These are phyloP conservation scores for Drosophila merina DNA, from an alignment of 2,888 invertebrate genomes.

Conservation along the genomic window DNA sequence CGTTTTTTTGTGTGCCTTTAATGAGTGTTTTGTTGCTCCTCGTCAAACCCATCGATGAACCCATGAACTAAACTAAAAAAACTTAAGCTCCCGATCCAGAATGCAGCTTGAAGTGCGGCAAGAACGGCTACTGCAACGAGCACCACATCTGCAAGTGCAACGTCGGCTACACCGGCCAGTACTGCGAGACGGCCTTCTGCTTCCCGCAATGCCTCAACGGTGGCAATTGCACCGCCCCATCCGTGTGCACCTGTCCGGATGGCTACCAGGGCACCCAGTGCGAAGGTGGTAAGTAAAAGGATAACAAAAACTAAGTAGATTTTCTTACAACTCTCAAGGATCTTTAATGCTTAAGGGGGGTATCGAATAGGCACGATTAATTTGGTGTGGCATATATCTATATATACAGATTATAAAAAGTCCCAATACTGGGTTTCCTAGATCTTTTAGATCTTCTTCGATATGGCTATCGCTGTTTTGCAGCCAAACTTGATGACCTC, in stretches of 20 bases:
- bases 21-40: slow-evolving; percentile 9
- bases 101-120: slow-evolving; percentile 93
- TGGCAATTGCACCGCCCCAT: slow-evolving; percentile 95
- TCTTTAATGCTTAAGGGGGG: slow-evolving; percentile 28
- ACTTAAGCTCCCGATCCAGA: slow-evolving; percentile 92
- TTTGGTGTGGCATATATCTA: slow-evolving; percentile 9
- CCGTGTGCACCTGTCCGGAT: slow-evolving; percentile 93
- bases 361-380: slow-evolving; percentile 3
- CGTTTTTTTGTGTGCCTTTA: slow-evolving; percentile 13
- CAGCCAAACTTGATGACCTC: slow-evolving; percentile 96
- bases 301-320: not conserved
- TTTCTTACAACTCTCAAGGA: slow-evolving; percentile 7
- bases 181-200: slow-evolving; percentile 94
- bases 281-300: slow-evolving; percentile 90
- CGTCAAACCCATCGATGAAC: not conserved
- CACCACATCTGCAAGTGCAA: slow-evolving; percentile 94
- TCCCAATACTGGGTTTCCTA: too few relatives aligned
- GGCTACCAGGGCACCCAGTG: slow-evolving; percentile 96
- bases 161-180: slow-evolving; percentile 95
- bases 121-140: slow-evolving; percentile 93
- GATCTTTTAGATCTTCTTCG: slow-evolving; percentile 90
- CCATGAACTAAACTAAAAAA: slow-evolving; percentile 71
- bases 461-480: slow-evolving; percentile 95
- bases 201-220: slow-evolving; percentile 97
- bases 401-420: slow-evolving; percentile 25